Conservation (phyloP, 1,140 invertebrate genomes). For the Parasteatoda tepidariorum region DNA sequence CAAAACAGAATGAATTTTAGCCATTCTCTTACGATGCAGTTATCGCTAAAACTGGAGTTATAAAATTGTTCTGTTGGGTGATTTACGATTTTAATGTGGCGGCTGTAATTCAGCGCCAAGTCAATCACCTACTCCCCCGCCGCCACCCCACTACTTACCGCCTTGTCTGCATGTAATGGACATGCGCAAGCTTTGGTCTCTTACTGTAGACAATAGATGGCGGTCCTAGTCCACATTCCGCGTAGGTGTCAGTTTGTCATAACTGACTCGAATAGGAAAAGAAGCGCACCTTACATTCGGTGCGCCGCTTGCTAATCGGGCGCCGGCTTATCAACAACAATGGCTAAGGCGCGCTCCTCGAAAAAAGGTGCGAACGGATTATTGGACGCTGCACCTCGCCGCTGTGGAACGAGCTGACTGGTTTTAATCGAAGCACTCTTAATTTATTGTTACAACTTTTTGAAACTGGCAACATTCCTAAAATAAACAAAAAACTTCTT, state of each 20-base stretch:
- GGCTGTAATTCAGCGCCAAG: slow-evolving; percentile 29
- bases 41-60: neutral
- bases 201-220: slow-evolving; percentile 50
- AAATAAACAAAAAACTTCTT: neutral
- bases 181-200: slow-evolving; percentile 36
- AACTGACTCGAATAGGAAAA: slow-evolving; percentile 43
- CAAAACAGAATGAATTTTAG: too few relatives aligned
- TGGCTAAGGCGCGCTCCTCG: neutral
- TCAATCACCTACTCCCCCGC: slow-evolving; percentile 16
- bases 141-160: neutral
- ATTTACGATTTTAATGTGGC: neutral
- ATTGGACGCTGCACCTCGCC: neutral
- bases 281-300: slow-evolving; percentile 16
- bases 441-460: neutral
- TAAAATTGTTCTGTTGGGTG: neutral
- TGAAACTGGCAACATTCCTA: neutral
- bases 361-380: slow-evolving; percentile 8
- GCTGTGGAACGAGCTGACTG: neutral
- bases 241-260: slow-evolving; percentile 58
- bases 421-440: neutral
- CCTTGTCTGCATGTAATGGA: slow-evolving; percentile 14
- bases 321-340: neutral
- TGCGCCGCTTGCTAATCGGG: neutral
- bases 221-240: slow-evolving; percentile 44
- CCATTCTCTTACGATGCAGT: too few relatives aligned